Percentiles rank a stretch among this genome's conserved stretches.
These are phyloP conservation scores for Rallus crepitans DNA, from an alignment of 2,797 vertebrate species.

Conservation along the genomic window DNA sequence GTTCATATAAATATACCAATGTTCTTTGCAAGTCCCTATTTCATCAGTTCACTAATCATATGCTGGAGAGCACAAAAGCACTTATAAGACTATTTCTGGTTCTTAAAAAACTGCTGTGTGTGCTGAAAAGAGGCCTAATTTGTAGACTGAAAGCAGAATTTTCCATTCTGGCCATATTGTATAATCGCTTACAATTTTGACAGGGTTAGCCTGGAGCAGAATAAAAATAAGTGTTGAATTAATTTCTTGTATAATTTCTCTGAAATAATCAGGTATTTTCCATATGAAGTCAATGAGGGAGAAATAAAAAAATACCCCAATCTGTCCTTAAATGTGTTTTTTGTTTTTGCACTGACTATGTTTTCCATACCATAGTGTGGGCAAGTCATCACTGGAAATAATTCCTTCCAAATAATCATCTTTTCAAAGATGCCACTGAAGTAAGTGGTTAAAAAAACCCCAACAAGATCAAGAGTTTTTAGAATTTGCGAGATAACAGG, in stretches of 20 bases:
- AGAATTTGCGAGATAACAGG: background rate
- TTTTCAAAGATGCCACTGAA: background rate
- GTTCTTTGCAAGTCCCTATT: background rate
- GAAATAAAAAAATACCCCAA: background rate
- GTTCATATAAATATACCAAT: background rate
- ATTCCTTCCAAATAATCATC: background rate
- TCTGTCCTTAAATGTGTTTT: background rate
- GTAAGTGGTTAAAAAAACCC: background rate
- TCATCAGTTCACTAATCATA: background rate
- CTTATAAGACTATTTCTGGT: background rate
- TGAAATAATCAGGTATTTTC: constrained; percentile 11
- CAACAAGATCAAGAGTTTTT: background rate
- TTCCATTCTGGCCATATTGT: background rate
- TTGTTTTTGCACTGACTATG: background rate
- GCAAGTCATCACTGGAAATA: background rate
- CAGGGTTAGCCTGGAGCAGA: constrained; percentile 34
- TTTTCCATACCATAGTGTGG: fast-evolving
- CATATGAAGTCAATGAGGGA: background rate
- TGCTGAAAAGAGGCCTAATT: constrained; percentile 29
- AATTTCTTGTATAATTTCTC: background rate
- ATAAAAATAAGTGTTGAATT: background rate
- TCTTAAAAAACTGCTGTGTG: background rate
- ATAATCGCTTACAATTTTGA: constrained; percentile 24
- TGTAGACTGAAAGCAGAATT: background rate
- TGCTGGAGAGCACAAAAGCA: background rate